phyloP scores from a whole-genome alignment of 2,797 vertebrate species.

The Capromys pilorides region DNA sequence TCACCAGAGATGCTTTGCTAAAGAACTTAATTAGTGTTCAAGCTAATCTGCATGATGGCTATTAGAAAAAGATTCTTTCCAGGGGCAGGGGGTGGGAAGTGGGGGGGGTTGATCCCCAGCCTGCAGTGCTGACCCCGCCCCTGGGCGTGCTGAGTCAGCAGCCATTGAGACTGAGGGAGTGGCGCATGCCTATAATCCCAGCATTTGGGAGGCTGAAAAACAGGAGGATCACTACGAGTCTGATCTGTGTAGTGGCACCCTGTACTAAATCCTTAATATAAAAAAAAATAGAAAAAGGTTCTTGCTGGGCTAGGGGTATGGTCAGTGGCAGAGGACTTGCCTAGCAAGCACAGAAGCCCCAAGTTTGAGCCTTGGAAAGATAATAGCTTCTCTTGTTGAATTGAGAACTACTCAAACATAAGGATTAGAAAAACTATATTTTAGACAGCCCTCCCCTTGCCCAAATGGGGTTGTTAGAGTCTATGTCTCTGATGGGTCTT shows the following conservation, averaged over 20 bases:
- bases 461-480: neutral
- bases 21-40: neutral
- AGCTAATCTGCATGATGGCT: neutral
- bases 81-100: too few relatives aligned
- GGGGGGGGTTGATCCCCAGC: too few relatives aligned
- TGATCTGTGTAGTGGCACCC: too few relatives aligned
- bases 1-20: constrained; percentile 8
- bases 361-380: neutral
- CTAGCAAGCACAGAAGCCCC: neutral
- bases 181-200: too few relatives aligned
- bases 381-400: neutral
- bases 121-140: too few relatives aligned
- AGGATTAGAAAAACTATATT: neutral
- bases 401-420: neutral
- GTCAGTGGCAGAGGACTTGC: neutral
- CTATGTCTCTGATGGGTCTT: constrained; percentile 15
- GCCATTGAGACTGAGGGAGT: too few relatives aligned
- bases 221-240: too few relatives aligned
- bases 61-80: neutral
- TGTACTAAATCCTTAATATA: too few relatives aligned
- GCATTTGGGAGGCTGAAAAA: too few relatives aligned
- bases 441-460: neutral
- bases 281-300: neutral
- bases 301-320: neutral
- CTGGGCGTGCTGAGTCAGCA: too few relatives aligned